Conservation (phyloP, 2,888 invertebrate genomes). For the Pomacea canaliculata region DNA sequence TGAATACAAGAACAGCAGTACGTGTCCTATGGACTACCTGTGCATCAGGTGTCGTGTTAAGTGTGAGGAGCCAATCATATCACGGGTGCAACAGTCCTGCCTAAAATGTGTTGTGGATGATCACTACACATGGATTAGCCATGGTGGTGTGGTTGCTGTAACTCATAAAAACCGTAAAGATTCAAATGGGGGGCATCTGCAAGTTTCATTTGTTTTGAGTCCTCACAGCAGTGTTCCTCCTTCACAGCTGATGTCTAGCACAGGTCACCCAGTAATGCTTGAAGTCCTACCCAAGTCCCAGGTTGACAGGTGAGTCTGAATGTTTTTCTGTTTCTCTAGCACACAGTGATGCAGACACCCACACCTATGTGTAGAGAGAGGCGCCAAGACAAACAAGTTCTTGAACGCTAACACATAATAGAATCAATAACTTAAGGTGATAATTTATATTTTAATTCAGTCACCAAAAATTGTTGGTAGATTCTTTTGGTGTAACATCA, state of each 20-base stretch:
- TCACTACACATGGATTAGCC: slow-evolving; percentile 18
- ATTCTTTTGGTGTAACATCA: no score
- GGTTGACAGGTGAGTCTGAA: slow-evolving; percentile 9
- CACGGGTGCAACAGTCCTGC: neutral
- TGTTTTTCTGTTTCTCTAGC: no score
- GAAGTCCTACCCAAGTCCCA: slow-evolving; percentile 16
- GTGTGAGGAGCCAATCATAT: neutral
- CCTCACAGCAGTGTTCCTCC: slow-evolving; percentile 10
- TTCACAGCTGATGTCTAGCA: neutral
- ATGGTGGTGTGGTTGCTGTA: slow-evolving; percentile 9
- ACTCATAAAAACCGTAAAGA: neutral
- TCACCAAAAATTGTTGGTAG: no score
- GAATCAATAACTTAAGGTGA: no score
- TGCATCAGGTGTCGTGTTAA: slow-evolving; percentile 11
- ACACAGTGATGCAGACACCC: no score
- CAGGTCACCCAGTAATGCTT: neutral
- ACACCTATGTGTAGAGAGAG: no score
- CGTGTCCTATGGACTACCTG: slow-evolving; percentile 18
- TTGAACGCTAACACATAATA: no score
- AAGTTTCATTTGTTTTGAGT: slow-evolving; percentile 8
- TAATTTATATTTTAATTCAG: no score
- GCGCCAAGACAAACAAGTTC: no score
- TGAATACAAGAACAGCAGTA: neutral
- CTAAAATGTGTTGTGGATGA: slow-evolving; percentile 4
- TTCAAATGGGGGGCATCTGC: neutral